Percentiles rank a stretch among this genome's conserved stretches.
phyloP scores from a whole-genome alignment of 2,888 invertebrate species.

The Exephanes ischioxanthus region DNA sequence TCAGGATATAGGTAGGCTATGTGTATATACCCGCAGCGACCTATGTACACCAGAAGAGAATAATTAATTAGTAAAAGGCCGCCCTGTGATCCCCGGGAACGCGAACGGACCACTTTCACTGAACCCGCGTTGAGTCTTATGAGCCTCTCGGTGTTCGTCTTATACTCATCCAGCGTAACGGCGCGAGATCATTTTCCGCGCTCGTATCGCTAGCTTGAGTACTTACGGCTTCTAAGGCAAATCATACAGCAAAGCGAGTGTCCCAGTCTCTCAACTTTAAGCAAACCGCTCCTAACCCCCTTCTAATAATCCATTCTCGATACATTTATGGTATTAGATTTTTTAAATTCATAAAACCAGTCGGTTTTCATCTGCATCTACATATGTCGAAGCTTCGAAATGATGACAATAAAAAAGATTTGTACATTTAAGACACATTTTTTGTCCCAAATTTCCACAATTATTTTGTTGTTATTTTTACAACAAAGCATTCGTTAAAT shows the following conservation, averaged over 20 bases:
- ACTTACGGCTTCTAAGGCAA: neutral
- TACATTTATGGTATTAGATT: neutral
- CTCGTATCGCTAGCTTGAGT: neutral
- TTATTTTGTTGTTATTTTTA: too few species aligned
- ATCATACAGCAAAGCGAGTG: neutral
- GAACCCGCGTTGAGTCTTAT: conserved; percentile 48
- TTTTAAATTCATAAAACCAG: neutral
- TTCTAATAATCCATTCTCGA: neutral
- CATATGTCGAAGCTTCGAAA: too few species aligned
- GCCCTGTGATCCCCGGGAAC: conserved; percentile 64
- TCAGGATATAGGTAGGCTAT: conserved; percentile 11
- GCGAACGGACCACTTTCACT: conserved; percentile 66
- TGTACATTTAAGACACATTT: too few species aligned
- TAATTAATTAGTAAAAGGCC: conserved; percentile 67
- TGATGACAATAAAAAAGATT: too few species aligned
- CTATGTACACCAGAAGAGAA: conserved; percentile 62
- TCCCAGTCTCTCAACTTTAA: neutral
- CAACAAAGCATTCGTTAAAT: too few species aligned
- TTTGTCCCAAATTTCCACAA: too few species aligned
- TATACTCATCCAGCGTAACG: conserved; percentile 5
- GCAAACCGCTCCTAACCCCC: neutral
- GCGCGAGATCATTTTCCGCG: conserved; percentile 6
- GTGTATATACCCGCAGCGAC: conserved; percentile 49
- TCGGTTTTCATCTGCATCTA: too few species aligned
- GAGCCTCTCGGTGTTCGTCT: neutral